A percentile compares a stretch with the other conserved stretches of the same genome.
These are phyloP conservation scores for Dasysyrphus tricinctus DNA, from an alignment of 2,888 invertebrate species.

Conservation along the genomic window DNA sequence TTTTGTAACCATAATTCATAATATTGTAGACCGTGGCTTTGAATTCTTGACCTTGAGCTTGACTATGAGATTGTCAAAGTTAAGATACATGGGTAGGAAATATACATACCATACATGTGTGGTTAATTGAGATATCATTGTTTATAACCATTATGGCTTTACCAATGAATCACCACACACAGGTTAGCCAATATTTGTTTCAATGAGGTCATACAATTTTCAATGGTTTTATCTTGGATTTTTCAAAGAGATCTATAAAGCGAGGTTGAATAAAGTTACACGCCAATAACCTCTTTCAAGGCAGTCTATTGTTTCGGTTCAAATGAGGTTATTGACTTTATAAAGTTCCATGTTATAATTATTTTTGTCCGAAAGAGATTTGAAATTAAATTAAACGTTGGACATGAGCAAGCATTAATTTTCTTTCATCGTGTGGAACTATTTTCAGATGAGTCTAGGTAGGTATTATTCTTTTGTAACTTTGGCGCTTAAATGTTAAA, in stretches of 20 bases:
- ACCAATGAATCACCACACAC: neutral
- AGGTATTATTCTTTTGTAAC: neutral
- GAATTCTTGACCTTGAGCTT: conserved; percentile 69
- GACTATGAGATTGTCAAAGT: conserved; percentile 33
- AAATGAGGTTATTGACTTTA: conserved; percentile 12
- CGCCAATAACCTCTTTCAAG: conserved; percentile 32
- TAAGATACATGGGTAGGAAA: neutral
- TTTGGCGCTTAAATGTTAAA: neutral
- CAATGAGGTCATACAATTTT: conserved; percentile 9
- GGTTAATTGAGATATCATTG: neutral
- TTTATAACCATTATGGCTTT: neutral
- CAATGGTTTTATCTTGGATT: neutral
- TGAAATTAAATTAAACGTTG: neutral
- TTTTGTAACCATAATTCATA: neutral
- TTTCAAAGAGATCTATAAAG: neutral
- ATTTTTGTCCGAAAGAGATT: neutral
- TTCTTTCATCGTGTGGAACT: neutral
- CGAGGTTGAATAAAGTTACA: neutral
- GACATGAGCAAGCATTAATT: neutral
- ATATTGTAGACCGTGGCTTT: conserved; percentile 17
- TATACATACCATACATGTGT: neutral
- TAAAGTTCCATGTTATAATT: neutral
- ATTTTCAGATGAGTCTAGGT: neutral
- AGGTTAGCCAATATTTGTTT: neutral
- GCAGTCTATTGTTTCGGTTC: neutral